Conservation (phyloP, 2,888 invertebrate genomes). For the Scaeva pyrastri region DNA sequence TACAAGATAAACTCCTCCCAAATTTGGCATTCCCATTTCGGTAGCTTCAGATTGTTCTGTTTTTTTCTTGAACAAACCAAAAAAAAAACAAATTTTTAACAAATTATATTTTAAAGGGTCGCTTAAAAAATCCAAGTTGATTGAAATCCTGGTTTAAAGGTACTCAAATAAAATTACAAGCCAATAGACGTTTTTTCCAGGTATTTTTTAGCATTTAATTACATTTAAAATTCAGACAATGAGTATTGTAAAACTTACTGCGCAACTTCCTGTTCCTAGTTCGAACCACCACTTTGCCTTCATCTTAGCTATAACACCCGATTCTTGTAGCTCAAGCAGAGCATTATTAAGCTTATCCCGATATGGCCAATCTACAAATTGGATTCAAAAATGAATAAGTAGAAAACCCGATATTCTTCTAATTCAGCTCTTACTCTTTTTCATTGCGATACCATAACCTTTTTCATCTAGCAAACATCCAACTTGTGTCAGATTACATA, state of each 20-base stretch:
- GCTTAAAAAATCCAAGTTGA: no score
- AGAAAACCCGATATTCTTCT: neutral
- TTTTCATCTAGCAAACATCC: constrained; percentile 88
- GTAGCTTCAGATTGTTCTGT: constrained; percentile 81
- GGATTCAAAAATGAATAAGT: neutral
- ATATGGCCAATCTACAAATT: constrained; percentile 84
- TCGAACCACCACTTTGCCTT: constrained; percentile 97
- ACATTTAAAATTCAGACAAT: neutral
- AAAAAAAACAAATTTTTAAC: no score
- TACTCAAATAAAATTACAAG: no score
- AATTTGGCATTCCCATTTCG: constrained; percentile 87
- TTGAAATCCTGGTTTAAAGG: no score
- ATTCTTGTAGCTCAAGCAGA: constrained; percentile 93
- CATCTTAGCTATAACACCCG: constrained; percentile 89
- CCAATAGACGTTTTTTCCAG: no score
- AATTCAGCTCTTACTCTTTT: constrained; percentile 85
- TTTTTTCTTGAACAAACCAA: constrained; percentile 77
- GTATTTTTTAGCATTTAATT: no score
- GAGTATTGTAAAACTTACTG: constrained; percentile 84
- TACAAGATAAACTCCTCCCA: constrained; percentile 88
- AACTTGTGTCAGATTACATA: constrained; percentile 87
- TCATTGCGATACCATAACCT: constrained; percentile 90
- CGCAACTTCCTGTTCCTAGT: constrained; percentile 90
- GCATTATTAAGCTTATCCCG: constrained; percentile 91
- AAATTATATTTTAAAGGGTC: no score